Conservation (phyloP, 2,113 vertebrate species). For the Sclerurus mexicanus region DNA sequence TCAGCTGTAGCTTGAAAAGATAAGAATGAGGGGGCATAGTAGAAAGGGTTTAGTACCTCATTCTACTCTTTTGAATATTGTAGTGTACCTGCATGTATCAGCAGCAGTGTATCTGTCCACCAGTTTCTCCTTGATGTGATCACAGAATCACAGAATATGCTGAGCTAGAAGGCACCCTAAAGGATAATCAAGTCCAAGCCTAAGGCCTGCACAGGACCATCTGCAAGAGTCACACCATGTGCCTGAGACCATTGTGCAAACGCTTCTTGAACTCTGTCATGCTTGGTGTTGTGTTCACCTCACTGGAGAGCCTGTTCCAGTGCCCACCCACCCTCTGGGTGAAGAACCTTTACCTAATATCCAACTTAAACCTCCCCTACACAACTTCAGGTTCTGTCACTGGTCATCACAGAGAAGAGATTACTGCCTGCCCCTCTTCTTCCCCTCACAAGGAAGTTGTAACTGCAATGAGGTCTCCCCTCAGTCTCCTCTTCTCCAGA, state of each 20-base stretch:
- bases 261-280: neutral
- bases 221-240: neutral
- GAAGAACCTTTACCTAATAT: neutral
- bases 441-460: neutral
- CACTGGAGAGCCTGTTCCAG: neutral
- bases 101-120: neutral
- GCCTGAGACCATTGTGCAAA: neutral
- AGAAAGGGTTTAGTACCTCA: neutral
- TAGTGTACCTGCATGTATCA: neutral
- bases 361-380: neutral
- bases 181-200: neutral
- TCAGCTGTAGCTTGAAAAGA: neutral
- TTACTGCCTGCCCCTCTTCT: neutral
- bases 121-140: neutral
- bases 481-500: neutral
- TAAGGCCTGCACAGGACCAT: neutral
- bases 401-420: neutral
- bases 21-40: neutral
- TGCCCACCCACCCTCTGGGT: neutral
- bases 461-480: neutral
- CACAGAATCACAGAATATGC: neutral
- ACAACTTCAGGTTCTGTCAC: neutral
- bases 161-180: neutral
- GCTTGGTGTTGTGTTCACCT: neutral
- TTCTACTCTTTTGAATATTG: neutral